Conservation (phyloP, 2,113 vertebrate species). For the Paraplagusia blochii region DNA sequence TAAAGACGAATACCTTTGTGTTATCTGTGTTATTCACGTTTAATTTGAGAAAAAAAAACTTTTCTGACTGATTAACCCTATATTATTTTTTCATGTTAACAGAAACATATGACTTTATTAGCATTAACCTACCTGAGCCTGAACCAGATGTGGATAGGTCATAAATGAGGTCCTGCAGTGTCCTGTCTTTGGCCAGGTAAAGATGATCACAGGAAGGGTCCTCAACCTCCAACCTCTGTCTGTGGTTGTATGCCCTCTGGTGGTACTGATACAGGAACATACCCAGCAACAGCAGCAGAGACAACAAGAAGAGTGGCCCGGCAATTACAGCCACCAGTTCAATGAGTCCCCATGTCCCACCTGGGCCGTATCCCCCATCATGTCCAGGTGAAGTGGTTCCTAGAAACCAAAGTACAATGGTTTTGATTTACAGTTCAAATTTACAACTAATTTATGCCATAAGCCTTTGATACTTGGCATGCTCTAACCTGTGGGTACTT, state of each 20-base stretch:
- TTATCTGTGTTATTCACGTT: no score
- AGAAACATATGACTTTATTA: no score
- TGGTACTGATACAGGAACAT: slow-evolving; percentile 89
- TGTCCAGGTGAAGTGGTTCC: slow-evolving; percentile 37
- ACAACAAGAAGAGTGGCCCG: slow-evolving; percentile 86
- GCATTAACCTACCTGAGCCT: slow-evolving; percentile 85
- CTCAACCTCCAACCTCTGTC: slow-evolving; percentile 90
- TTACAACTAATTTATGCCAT: neutral
- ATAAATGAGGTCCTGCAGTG: slow-evolving; percentile 93
- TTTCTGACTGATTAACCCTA: no score
- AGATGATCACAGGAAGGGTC: slow-evolving; percentile 92
- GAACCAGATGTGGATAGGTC: slow-evolving; percentile 95
- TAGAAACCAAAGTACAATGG: slow-evolving; percentile 6
- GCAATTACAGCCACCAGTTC: slow-evolving; percentile 89
- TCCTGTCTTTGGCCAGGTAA: slow-evolving; percentile 93
- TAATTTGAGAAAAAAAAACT: no score
- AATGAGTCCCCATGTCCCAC: slow-evolving; percentile 84
- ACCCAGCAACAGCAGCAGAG: slow-evolving; percentile 82
- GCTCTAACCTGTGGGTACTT: slow-evolving; percentile 83
- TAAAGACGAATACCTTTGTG: no score
- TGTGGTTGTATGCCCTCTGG: slow-evolving; percentile 87
- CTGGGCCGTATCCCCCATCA: slow-evolving; percentile 49
- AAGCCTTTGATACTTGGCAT: neutral
- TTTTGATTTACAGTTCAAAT: no score
- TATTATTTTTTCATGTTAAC: no score